Conservation (phyloP, 2,888 invertebrate species). For the Cryptocephalus primarius region DNA sequence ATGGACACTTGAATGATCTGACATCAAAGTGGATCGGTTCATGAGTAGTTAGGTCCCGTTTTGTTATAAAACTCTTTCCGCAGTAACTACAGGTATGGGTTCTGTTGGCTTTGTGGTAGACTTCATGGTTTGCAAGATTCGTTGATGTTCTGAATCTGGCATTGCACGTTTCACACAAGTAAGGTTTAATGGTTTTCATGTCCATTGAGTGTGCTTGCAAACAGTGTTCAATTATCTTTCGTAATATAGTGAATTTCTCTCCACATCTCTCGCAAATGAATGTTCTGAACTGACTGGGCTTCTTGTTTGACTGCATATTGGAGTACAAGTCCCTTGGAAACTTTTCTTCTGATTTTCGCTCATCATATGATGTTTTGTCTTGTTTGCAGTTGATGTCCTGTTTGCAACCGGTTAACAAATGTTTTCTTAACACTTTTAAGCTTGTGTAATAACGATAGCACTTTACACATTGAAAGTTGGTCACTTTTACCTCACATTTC, state of each 20-base stretch:
- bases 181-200: slow-evolving; percentile 22
- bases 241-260: slow-evolving; percentile 16
- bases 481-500: neutral
- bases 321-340: neutral
- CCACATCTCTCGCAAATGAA: slow-evolving; percentile 22
- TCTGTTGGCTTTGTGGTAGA: slow-evolving; percentile 23
- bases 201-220: slow-evolving; percentile 18
- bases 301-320: neutral
- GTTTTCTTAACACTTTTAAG: neutral
- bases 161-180: slow-evolving; percentile 22
- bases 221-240: slow-evolving; percentile 22
- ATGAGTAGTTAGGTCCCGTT: slow-evolving; percentile 24
- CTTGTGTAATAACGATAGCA: neutral
- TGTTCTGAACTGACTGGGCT: slow-evolving; percentile 1
- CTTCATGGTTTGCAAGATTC: slow-evolving; percentile 24
- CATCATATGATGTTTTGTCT: neutral
- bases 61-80: slow-evolving; percentile 35
- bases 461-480: neutral
- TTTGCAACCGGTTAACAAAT: neutral
- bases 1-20: slow-evolving; percentile 23
- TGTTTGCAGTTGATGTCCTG: neutral
- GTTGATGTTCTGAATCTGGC: slow-evolving; percentile 22
- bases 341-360: neutral
- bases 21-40: slow-evolving; percentile 24
- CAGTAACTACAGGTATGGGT: slow-evolving; percentile 25